Percentiles rank a stretch among this genome's conserved stretches.
Conservation (phyloP, 2,113 vertebrate species). For the Nycticryphes semicollaris region DNA sequence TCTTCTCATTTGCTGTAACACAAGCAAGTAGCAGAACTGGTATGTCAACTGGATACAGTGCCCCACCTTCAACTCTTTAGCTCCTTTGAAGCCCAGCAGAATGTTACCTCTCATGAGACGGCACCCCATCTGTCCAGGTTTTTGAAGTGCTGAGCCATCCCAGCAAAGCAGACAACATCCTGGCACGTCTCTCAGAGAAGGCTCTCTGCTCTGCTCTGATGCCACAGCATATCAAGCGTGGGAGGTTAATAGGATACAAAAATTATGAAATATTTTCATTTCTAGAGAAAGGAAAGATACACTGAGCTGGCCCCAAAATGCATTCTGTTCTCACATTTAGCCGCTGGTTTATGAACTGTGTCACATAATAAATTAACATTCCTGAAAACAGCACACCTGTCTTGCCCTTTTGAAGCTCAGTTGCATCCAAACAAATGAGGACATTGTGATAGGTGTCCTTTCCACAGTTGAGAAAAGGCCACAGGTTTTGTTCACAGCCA, state of each 20-base stretch:
- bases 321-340: neutral
- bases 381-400: neutral
- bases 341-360: neutral
- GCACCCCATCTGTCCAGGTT: neutral
- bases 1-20: neutral
- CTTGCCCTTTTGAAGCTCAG: neutral
- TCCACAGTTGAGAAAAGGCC: neutral
- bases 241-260: neutral
- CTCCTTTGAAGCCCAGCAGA: constrained; percentile 4
- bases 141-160: constrained; percentile 21
- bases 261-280: neutral
- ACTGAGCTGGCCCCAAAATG: neutral
- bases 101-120: neutral
- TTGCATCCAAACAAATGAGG: constrained; percentile 24
- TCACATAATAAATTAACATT: constrained; percentile 16
- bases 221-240: neutral
- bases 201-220: neutral
- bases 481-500: neutral
- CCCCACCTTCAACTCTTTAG: neutral
- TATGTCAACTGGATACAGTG: neutral
- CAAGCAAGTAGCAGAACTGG: neutral
- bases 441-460: neutral
- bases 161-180: neutral
- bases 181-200: neutral
- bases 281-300: neutral